Base-by-base conservation (phyloP, 1,140 invertebrate species). In the Anadara kagoshimensis region DNA sequence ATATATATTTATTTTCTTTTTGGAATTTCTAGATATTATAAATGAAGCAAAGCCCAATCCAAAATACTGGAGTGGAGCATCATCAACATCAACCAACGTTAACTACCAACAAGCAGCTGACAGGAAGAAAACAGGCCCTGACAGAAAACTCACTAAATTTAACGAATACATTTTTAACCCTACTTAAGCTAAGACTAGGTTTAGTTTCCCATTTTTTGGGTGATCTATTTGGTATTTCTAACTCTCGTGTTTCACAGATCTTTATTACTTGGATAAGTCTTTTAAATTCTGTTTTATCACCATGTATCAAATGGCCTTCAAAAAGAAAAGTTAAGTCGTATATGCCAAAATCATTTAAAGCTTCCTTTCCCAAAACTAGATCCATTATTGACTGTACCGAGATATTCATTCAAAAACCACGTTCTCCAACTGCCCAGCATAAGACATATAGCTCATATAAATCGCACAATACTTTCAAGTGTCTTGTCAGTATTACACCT, bases 401-500 rank as follows among this genome's bases (percentile, higher is more conserved):
- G 26, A 22, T 64, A 1, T 58, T 47, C 14, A 68, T 58, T 58
- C 43, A 41, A 29, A 63, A 53, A 51, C 69, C 59, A 44, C 22
- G n/a, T 26, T 44, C 47, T 45, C 24, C 56, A 26, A 47, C 57
- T n/a, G 51, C 54, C 45, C 53, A 44, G 20, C n/a, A 1, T 22
- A 24, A 47, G 18, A 68, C 53, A 10, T 69, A 61, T 24, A 69
- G 67, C 22, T 14, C 0, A 2, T 73, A 77, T 61, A 73, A 77
- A 36, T 36, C 36, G 24, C 68, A 73, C 36, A 66, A 73, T 47
- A 80, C 77, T 47, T 36, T 69, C 14, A 78, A 78, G 45, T 65
- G 66, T 62, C 51, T 78, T 44, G 77, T 80, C 54, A 65, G 58
- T 36, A 69, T 73, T n/a, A 80, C 73, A 26, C 81, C 78, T 29